Percentiles rank a stretch among this genome's conserved stretches.
phyloP scores from a whole-genome alignment of 2,113 vertebrate species.

The Protobothrops flavoviridis region DNA sequence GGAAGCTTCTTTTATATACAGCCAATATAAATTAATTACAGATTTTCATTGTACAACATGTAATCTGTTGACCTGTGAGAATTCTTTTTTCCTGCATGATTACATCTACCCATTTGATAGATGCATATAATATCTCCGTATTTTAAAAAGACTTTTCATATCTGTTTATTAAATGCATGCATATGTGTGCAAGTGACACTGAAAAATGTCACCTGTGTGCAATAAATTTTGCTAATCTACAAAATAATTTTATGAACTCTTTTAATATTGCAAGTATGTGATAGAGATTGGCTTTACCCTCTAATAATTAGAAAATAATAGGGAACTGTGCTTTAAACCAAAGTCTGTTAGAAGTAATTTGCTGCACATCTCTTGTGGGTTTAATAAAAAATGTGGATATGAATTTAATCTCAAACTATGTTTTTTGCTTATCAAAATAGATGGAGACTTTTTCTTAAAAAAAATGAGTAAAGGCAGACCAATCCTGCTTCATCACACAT shows the following conservation, averaged over 20 bases:
- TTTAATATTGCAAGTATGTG: background rate
- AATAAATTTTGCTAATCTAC: background rate
- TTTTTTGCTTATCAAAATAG: background rate
- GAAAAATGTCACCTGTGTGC: accelerated
- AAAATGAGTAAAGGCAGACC: background rate
- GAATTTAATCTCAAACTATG: slow-evolving; percentile 5
- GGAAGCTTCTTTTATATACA: background rate
- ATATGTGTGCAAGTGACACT: background rate
- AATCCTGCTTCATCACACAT: background rate
- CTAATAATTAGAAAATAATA: slow-evolving; percentile 12
- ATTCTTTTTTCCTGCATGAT: background rate
- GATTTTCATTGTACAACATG: background rate
- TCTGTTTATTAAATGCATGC: background rate
- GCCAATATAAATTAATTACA: background rate
- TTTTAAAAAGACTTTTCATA: background rate
- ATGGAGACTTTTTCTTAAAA: slow-evolving; percentile 12
- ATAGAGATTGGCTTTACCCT: background rate
- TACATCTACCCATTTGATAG: background rate
- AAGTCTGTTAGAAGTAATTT: slow-evolving; percentile 7
- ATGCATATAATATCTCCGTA: background rate
- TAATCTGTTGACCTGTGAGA: background rate
- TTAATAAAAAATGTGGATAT: background rate
- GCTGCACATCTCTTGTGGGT: background rate
- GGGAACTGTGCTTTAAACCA: background rate
- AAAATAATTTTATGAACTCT: slow-evolving; percentile 5